Conservation (phyloP, 1,140 invertebrate genomes). For the Meloidogyne chitwoodi region DNA sequence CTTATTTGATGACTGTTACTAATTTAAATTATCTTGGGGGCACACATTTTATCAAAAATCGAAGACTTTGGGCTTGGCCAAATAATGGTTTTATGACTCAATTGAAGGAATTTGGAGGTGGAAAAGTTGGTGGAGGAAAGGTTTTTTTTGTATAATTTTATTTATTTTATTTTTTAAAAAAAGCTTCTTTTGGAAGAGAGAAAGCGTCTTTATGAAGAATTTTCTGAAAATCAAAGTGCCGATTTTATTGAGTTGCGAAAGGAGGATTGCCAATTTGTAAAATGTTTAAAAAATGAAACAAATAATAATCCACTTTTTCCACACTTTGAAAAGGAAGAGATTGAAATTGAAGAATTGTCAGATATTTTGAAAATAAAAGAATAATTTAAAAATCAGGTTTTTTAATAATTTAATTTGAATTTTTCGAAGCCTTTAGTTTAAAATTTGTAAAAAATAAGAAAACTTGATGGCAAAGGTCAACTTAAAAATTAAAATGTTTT, state of each 20-base stretch:
- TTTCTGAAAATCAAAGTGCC: neutral
- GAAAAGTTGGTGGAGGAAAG: neutral
- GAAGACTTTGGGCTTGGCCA: conserved; percentile 2
- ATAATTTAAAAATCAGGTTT: neutral
- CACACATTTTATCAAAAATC: neutral
- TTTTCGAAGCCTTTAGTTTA: no score
- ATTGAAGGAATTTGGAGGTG: conserved; percentile 20
- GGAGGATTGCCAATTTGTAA: neutral
- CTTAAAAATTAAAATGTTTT: no score
- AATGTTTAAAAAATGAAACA: neutral
- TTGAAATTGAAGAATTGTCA: no score
- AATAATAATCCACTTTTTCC: neutral
- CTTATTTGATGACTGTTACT: conserved; percentile 32
- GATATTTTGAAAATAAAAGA: neutral
- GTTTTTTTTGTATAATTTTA: no score
- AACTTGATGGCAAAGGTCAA: no score
- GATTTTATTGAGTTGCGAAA: neutral
- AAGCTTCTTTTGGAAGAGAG: neutral
- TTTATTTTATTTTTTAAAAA: no score
- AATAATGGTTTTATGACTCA: conserved; percentile 29
- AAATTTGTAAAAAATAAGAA: no score
- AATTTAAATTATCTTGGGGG: conserved; percentile 24
- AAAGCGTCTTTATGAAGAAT: neutral
- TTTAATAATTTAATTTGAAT: no score
- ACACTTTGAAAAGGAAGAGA: neutral